Percentiles rank a stretch among this genome's conserved stretches.
Conservation (phyloP, 92 coral and sea anemone genomes). For the Galaxea fascicularis region DNA sequence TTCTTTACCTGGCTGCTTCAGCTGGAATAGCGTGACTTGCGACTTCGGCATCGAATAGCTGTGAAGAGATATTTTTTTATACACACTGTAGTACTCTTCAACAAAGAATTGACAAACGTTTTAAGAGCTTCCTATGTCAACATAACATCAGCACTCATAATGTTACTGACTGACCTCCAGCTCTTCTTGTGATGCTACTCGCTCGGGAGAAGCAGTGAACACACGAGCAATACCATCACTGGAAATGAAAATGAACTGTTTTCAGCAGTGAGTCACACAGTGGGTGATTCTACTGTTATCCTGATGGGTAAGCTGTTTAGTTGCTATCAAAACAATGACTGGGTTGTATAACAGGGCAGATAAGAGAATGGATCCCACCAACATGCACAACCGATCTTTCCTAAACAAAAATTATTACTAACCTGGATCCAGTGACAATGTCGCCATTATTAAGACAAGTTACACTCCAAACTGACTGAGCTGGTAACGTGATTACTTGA, state of each 20-base stretch:
- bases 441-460: constrained; percentile 93
- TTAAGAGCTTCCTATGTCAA: no score
- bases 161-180: constrained; percentile 58
- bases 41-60: constrained; percentile 96
- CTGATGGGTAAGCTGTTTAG: no score
- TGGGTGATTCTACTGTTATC: no score
- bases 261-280: background rate
- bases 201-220: constrained; percentile 80
- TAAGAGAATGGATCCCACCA: no score
- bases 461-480: constrained; percentile 95
- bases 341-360: no score
- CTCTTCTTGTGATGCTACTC: constrained; percentile 87
- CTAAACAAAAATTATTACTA: constrained; percentile 6
- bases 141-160: no score
- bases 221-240: constrained; percentile 99
- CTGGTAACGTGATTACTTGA: constrained; percentile 91
- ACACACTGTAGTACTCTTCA: background rate
- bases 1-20: constrained; percentile 86
- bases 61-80: background rate
- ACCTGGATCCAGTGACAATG: constrained; percentile 95
- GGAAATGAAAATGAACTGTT: background rate
- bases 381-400: no score
- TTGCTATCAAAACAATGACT: no score
- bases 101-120: background rate
- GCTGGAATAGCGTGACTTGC: constrained; percentile 98